Evolutionary conservation across 2,888 invertebrate genomes (phyloP), one percentile per base, ranked within the genome.

Genomic region (Exephanes ischioxanthus): DNA sequence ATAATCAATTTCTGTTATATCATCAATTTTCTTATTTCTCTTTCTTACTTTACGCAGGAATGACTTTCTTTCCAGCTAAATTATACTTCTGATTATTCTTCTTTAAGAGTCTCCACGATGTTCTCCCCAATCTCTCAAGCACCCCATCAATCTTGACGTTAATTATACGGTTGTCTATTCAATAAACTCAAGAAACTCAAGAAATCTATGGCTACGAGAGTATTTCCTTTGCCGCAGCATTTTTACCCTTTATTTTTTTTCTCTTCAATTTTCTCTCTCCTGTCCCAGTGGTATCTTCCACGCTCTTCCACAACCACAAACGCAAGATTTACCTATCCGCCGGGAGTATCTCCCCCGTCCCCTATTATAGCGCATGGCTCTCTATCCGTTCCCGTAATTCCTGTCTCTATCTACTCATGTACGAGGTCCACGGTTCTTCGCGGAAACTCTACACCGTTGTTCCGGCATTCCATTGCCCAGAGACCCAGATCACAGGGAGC

Each of bases 401-500:
- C 33, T 41, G 33, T 51, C 61, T 66, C 76, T 53, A 26, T 76
- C 37, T 26, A 30, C 3, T 14, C 30, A 53, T 53, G 33, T 70
- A 30, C 16, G 11, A 3, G 68, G 33, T 51, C 22, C 63, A 55
- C 30, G 19, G 41, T 72, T 80, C 51, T 37, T 30, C 19, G 30
- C 67, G 53, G 76, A 58, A 84, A 84, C 67, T 84, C 30, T 48
- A 77, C 66, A 80, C 67, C 67, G 51, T 84, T 72, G 67, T 72
- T 77, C 72, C 61, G 76, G 51, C 55, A 80, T 84, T 80, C 80
- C 58, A 84, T 84, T 80, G 72, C 55, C 11, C 58, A 41, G 19
- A 41, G 19, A 41, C 53, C 53, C 22, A 58, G 16, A 11, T 53
- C 30, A 26, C 33, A 77, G 55, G 66, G 22, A 67, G 6, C 5